Percentiles rank a stretch among this genome's conserved stretches.
Conservation (phyloP, 2,113 vertebrate species). For the Rousettus leschenaultii region DNA sequence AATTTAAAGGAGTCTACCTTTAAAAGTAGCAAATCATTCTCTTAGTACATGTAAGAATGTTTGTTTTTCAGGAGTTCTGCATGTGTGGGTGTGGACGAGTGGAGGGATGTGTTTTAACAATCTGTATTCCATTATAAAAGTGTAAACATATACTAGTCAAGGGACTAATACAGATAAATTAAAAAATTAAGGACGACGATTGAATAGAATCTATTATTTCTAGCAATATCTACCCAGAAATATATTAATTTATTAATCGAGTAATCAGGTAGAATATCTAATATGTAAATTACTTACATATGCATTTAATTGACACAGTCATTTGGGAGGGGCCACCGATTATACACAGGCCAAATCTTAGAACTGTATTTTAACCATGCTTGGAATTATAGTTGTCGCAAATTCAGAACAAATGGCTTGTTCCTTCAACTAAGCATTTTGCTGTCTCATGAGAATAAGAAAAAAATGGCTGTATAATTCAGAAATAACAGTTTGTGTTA, state of each 20-base stretch:
- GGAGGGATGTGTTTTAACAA: background rate
- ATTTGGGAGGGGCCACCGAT: background rate
- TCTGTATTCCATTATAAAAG: background rate
- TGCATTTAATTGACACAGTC: background rate
- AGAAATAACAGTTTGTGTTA: background rate
- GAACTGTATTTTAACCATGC: background rate
- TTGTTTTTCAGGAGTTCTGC: background rate
- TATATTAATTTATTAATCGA: background rate
- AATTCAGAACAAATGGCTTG: background rate
- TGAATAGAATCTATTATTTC: background rate
- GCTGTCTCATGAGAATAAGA: background rate
- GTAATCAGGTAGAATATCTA: background rate
- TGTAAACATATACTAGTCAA: background rate
- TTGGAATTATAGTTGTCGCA: background rate
- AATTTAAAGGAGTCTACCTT: background rate
- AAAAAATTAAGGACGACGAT: background rate
- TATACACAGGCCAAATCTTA: background rate
- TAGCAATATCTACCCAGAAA: background rate
- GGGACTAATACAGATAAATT: background rate
- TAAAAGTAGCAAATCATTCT: background rate
- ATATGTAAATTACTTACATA: background rate
- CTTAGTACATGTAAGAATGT: background rate
- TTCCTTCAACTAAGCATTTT: background rate
- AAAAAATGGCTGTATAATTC: background rate
- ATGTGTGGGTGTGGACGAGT: background rate